phyloP scores from a whole-genome alignment of 2,797 vertebrate genomes.

The Platalea minor region DNA sequence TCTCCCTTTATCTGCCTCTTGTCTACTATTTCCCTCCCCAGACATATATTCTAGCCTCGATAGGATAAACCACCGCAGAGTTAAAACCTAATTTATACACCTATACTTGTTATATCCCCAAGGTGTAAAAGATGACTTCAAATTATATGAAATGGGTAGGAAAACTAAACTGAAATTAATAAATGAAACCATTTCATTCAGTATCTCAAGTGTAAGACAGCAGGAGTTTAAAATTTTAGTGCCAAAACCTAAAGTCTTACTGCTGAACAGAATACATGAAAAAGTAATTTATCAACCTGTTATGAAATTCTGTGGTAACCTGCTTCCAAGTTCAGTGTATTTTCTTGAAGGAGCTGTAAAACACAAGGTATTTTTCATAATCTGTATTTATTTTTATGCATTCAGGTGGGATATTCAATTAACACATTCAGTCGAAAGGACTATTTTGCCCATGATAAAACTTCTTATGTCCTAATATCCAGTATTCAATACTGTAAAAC shows the following conservation, averaged over 20 bases:
- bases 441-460: not conserved
- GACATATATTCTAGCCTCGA: not conserved
- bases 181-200: not conserved
- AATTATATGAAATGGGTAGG: not conserved
- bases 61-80: not conserved
- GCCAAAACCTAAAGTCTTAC: not conserved
- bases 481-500: not conserved
- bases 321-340: conserved; percentile 64
- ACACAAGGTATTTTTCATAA: conserved; percentile 67
- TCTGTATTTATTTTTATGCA: conserved; percentile 14
- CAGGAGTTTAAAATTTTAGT: not conserved
- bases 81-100: not conserved
- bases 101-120: not conserved
- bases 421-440: not conserved
- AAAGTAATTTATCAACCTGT: conserved; percentile 67
- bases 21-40: not conserved
- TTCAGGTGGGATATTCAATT: conserved; percentile 10
- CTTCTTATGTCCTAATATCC: not conserved
- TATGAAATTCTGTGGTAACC: conserved; percentile 64
- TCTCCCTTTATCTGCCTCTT: not conserved
- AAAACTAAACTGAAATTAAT: not conserved
- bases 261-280: conserved; percentile 53
- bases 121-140: not conserved
- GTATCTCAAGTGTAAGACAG: not conserved
- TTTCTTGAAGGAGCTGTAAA: conserved; percentile 68